These are phyloP conservation scores for Xyrichtys novacula DNA, from an alignment of 2,797 vertebrate genomes.

Conservation along the genomic window DNA sequence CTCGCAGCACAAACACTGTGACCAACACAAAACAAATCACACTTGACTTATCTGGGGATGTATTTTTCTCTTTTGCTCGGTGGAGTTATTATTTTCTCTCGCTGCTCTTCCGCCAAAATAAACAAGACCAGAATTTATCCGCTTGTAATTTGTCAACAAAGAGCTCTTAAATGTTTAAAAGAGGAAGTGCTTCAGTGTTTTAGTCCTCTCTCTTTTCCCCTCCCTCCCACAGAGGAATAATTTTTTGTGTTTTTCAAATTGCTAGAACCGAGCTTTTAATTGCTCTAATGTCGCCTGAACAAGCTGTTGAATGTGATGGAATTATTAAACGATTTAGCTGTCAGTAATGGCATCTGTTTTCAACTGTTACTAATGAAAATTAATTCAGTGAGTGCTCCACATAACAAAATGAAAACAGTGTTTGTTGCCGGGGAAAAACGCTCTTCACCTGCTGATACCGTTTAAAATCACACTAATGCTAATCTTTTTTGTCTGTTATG, in stretches of 20 bases:
- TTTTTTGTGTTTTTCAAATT: constrained; percentile 3
- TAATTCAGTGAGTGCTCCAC: background rate
- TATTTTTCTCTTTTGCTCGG: no score
- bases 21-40: constrained; percentile 1
- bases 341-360: constrained; percentile 7
- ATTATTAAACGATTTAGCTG: background rate
- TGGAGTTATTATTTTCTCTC: background rate
- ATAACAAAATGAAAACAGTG: background rate
- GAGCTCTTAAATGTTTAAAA: background rate
- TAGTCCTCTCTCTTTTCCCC: background rate
- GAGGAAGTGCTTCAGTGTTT: background rate
- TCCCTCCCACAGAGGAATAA: background rate
- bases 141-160: constrained; percentile 5
- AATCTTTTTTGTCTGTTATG: no score
- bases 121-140: background rate
- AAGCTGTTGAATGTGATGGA: background rate
- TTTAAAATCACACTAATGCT: no score
- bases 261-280: background rate
- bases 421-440: background rate
- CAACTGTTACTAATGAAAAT: constrained; percentile 13
- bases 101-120: constrained; percentile 8
- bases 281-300: background rate
- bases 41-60: no score
- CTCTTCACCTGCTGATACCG: background rate
- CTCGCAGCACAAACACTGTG: background rate